Base-by-base conservation (phyloP, 2,797 vertebrate genomes). In the Anomalospiza imberbis region DNA sequence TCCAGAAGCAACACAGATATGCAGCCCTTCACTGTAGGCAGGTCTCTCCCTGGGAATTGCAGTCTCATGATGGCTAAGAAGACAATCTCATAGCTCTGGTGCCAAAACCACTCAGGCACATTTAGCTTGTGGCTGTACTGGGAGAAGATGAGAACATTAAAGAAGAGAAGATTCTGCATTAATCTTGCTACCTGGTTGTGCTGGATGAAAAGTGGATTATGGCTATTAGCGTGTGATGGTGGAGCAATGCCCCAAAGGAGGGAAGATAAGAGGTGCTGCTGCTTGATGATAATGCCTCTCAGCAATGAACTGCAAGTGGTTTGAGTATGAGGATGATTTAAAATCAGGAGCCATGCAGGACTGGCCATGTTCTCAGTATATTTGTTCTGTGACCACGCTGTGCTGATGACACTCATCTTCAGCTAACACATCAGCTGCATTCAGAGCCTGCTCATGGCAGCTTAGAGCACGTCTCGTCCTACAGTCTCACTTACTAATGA, bases 251-350 rank as follows among this genome's bases (percentile, higher is more conserved):
- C 51, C 16, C 74, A 18, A 48, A 79, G 60, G 40, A 93, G 34
- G 47, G 48, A 75, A 85, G 77, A 70, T 63, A 70, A 89, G 76
- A 87, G 44, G 19, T 87, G 58, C 60, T 87, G 81, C 78, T 92
- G 31, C 55, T 87, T 61, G 47, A 57, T 0, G 3, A 74, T 80
- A 82, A 81, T 31, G 38, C 72, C 42, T 62, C 85, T 90, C 76
- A 90, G 74, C 42, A 68, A 38, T 3, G 14, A 85, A 20, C 48
- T 79, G 71, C 45, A 71, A 89, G 61, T 31, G 60, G 76, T 80
- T 89, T 77, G 80, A 93, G 48, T 53, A 50, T 61, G 74, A 76
- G 82, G 85, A 88, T 85, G 79, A 84, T 88, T 85, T 95, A 92
- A 95, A 73, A 85, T 44, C 80, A 68, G 85, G 78, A 94, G 50